Base-by-base conservation (phyloP, 2,888 invertebrate species). In the Drosophila mayaguana region DNA sequence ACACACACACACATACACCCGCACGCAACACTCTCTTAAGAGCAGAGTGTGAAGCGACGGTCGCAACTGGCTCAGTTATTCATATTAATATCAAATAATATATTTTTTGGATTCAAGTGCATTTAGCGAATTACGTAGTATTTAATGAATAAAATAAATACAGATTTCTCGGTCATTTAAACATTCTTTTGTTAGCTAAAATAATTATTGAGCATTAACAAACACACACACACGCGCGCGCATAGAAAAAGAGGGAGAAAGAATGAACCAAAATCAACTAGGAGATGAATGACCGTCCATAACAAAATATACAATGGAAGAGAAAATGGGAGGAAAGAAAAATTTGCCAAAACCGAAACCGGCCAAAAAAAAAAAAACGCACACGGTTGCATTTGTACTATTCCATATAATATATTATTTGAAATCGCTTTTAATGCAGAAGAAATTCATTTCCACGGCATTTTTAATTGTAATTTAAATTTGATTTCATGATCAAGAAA, bases 271-370 rank as follows among this genome's bases (percentile, higher is more conserved):
- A 87, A 83, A 83, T 83, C 89, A 78, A 89, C 78, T 87, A 83
- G 84, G 66, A 88, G 87, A 83, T 83, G 83, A 83, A 87, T 89
- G 89, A 89, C 83, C 83, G 84, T 83, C 83, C 78, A 83, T 83
- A 83, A 83, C 87, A 87, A 83, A 83, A 83, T 87, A 75, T 72
- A 81, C 73, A 83, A 81, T 75, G 78, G 57, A 34, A 76, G 53
- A 83, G 75, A 83, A 86, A 63, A 83, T 73, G 62, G 55, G 73
- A 65, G 72, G 71, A 51, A 73, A 50, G 61, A 71, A 76, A 83
- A 87, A 72, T 81, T 81, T 74, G 76, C 75, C 59, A 78, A 78
- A 80, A 75, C 75, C 61, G 68, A 81, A 72, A 87, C 82, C 88
- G 80, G 81, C 81, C 61, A 32, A 56, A 55, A 70, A 53, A 55